Conservation (phyloP, 1,140 invertebrate species). For the Drosophila albomicans region DNA sequence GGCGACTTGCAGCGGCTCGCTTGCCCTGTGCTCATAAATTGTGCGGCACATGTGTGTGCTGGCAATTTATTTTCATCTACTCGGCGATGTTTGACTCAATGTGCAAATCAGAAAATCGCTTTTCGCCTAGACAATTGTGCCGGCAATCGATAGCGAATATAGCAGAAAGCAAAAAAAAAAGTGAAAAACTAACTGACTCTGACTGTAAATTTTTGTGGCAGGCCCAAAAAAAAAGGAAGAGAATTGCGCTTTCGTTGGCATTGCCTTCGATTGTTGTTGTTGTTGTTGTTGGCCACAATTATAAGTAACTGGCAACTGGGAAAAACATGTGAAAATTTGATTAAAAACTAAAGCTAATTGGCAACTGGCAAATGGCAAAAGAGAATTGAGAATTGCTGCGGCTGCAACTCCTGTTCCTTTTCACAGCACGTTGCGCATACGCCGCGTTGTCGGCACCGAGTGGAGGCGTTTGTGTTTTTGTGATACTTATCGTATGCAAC, state of each 20-base stretch:
- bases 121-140: constrained; percentile 64
- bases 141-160: constrained; percentile 63
- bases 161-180: constrained; percentile 13
- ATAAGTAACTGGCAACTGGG: constrained; percentile 27
- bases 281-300: constrained; percentile 37
- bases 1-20: constrained; percentile 13
- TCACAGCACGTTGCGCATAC: constrained; percentile 42
- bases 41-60: constrained; percentile 69
- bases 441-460: neutral
- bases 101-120: constrained; percentile 58
- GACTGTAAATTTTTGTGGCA: constrained; percentile 58
- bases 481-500: neutral
- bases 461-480: neutral
- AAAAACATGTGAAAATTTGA: constrained; percentile 72
- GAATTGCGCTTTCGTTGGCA: neutral
- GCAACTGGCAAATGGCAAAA: constrained; percentile 26
- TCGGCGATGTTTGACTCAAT: constrained; percentile 39
- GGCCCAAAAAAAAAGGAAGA: constrained; percentile 15
- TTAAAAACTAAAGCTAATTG: constrained; percentile 80
- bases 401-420: neutral
- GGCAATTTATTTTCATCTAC: constrained; percentile 81
- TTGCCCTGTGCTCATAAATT: constrained; percentile 62
- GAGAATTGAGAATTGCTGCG: neutral
- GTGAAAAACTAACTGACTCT: constrained; percentile 43
- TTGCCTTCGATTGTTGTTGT: neutral